A percentile compares a stretch with the other conserved stretches of the same genome.
Conservation (phyloP, 2,797 vertebrate genomes). For the Enteromius radiatus region DNA sequence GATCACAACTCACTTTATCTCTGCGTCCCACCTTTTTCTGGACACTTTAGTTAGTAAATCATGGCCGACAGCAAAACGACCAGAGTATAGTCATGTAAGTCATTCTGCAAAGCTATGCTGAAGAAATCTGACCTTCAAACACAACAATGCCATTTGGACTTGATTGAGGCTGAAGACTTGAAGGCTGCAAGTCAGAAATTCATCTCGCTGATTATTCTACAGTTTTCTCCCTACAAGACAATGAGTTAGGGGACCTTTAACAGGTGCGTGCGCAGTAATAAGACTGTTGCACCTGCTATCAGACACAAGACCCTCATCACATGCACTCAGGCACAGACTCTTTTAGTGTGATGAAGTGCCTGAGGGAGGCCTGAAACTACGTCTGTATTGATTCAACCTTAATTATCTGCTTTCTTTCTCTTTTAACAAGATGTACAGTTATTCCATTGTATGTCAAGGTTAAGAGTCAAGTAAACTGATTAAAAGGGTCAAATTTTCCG, state of each 20-base stretch:
- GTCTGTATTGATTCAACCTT: background rate
- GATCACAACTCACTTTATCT: background rate
- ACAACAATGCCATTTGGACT: background rate
- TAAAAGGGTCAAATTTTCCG: background rate
- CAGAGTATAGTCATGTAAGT: background rate
- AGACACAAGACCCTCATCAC: conserved; percentile 12
- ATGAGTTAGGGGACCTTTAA: conserved; percentile 5
- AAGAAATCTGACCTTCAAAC: conserved; percentile 5
- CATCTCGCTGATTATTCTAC: background rate
- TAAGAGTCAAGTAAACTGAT: conserved; percentile 15
- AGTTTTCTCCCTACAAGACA: background rate
- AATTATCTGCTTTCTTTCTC: conserved; percentile 12
- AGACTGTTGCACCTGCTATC: background rate
- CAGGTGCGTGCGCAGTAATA: background rate
- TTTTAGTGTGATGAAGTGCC: conserved; percentile 12
- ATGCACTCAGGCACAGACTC: background rate
- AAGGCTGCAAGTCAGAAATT: background rate
- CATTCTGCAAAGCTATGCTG: background rate
- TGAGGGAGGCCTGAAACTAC: background rate
- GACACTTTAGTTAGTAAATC: background rate
- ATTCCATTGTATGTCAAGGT: conserved; percentile 11
- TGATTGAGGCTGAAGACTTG: background rate
- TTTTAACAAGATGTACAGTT: conserved; percentile 18
- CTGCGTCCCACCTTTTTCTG: background rate
- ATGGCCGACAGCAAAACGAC: background rate